Conservation (phyloP, 2,113 vertebrate genomes). For the Amphiprion ocellaris region DNA sequence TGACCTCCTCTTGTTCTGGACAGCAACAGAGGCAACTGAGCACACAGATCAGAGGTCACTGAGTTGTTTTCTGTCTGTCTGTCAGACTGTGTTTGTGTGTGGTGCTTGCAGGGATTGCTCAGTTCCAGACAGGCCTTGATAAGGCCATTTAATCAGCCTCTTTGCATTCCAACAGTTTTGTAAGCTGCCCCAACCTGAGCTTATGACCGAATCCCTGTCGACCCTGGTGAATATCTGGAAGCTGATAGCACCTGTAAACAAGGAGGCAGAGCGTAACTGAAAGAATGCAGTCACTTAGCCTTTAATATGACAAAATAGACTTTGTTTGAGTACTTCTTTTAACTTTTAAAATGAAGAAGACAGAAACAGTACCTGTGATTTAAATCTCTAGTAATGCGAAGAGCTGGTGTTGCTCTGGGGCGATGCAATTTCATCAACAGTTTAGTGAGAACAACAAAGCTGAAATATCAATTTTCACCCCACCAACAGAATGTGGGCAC, state of each 20-base stretch:
- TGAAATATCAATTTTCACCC: conserved; percentile 85
- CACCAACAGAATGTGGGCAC: conserved; percentile 84
- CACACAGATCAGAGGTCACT: conserved; percentile 68
- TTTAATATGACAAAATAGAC: conserved; percentile 9
- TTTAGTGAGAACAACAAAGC: conserved; percentile 78
- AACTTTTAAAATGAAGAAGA: conserved; percentile 33
- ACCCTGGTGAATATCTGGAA: conserved; percentile 40
- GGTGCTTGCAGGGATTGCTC: conserved; percentile 1
- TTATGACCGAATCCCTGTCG: conserved; percentile 29
- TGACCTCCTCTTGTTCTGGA: conserved; percentile 26
- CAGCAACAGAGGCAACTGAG: conserved; percentile 20
- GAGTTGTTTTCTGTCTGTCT: conserved; percentile 61
- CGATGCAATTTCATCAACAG: conserved; percentile 75
- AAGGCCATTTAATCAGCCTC: conserved; percentile 68
- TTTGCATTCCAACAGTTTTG: conserved; percentile 62
- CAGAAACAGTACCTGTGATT: conserved; percentile 22
- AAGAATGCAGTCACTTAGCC: not conserved
- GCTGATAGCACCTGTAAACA: conserved; percentile 47
- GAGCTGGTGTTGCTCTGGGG: conserved; percentile 44
- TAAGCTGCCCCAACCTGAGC: conserved; percentile 32
- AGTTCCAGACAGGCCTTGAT: conserved; percentile 57
- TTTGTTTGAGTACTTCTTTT: not conserved
- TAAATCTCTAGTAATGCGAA: conserved; percentile 19
- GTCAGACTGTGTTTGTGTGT: conserved; percentile 11
- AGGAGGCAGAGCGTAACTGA: not conserved